These are phyloP conservation scores for Dryobotodes eremita DNA, from an alignment of 2,888 invertebrate genomes.

Conservation along the genomic window DNA sequence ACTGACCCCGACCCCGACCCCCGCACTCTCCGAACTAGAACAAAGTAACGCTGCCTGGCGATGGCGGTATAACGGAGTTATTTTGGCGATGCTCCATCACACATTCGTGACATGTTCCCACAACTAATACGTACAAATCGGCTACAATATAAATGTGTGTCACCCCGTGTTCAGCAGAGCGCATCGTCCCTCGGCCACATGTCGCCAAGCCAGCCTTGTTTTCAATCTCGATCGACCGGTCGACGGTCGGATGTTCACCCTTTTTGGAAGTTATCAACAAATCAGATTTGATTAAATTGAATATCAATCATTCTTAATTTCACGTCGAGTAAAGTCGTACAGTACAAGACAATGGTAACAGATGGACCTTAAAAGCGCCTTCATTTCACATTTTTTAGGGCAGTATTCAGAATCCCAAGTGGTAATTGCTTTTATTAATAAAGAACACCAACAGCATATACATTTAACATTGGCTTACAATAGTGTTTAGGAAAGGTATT, in stretches of 20 bases:
- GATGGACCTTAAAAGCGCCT: not conserved
- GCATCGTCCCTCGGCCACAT: not conserved
- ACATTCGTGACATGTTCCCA: not conserved
- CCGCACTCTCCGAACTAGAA: not conserved
- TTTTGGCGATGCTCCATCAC: not conserved
- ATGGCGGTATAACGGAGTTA: too few species aligned
- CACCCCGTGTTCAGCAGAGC: conserved; percentile 3
- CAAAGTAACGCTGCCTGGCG: too few species aligned
- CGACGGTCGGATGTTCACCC: not conserved
- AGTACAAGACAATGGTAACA: not conserved
- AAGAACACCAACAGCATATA: not conserved
- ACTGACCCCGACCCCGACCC: not conserved
- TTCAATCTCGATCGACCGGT: conserved; percentile 1
- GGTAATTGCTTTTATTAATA: not conserved
- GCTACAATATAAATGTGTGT: conserved; percentile 2
- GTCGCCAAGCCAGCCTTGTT: not conserved
- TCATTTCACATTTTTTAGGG: not conserved
- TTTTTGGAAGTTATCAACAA: not conserved
- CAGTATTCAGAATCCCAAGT: not conserved
- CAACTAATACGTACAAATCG: not conserved
- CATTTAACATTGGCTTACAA: not conserved
- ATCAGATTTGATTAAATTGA: not conserved
- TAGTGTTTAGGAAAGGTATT: not conserved
- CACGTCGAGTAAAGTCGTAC: not conserved
- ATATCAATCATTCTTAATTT: not conserved